phyloP scores from a whole-genome alignment of 2,797 vertebrate species.

The Pseudopleuronectes americanus region DNA sequence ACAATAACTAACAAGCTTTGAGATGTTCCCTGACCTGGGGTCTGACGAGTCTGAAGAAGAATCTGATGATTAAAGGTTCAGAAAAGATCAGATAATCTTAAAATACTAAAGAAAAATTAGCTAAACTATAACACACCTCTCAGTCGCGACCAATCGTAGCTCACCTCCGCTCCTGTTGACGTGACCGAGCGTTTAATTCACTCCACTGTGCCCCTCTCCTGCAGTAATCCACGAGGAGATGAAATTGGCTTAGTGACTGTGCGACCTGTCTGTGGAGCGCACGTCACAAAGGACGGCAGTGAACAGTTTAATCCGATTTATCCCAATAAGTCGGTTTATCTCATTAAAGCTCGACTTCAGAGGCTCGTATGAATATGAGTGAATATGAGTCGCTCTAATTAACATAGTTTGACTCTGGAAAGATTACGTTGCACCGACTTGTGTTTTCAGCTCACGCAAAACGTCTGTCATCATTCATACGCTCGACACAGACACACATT shows the following conservation, averaged over 20 bases:
- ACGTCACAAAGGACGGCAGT: conserved; percentile 28
- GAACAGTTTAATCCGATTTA: conserved; percentile 71
- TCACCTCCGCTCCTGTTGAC: background rate
- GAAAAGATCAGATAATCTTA: too few species aligned
- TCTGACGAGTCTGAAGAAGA: too few species aligned
- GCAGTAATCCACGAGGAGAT: conserved; percentile 74
- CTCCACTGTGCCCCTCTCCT: background rate
- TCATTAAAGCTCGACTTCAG: conserved; percentile 54
- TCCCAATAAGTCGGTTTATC: conserved; percentile 61
- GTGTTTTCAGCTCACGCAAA: conserved; percentile 8
- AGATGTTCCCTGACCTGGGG: too few species aligned
- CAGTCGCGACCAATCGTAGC: background rate
- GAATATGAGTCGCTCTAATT: conserved; percentile 20
- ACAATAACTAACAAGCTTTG: too few species aligned
- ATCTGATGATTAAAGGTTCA: too few species aligned
- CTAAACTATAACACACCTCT: background rate
- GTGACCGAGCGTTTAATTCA: conserved; percentile 21
- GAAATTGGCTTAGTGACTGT: conserved; percentile 69
- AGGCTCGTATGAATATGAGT: conserved; percentile 21
- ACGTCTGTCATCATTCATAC: too few species aligned
- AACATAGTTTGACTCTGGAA: conserved; percentile 7
- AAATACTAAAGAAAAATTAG: too few species aligned
- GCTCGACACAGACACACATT: too few species aligned
- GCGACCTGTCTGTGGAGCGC: conserved; percentile 52
- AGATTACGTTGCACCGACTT: conserved; percentile 9